Percentiles rank a stretch among this genome's conserved stretches.
Conservation (phyloP, 2,797 vertebrate species). For the Columba guinea region DNA sequence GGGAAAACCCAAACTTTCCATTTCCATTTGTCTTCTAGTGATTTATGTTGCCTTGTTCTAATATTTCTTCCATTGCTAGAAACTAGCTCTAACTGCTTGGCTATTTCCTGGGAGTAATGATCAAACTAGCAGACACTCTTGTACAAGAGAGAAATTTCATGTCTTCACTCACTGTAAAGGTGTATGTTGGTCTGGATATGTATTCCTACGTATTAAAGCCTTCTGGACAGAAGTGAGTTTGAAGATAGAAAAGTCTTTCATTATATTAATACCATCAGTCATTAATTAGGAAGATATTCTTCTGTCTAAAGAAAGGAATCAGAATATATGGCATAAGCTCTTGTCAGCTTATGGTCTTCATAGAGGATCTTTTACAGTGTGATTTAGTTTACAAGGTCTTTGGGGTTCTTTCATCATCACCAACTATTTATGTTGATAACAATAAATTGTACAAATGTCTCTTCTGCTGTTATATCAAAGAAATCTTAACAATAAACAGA, state of each 20-base stretch:
- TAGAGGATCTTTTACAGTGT: neutral
- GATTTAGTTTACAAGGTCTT: neutral
- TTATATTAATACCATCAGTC: neutral
- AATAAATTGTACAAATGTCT: conserved; percentile 23
- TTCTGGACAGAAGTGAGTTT: neutral
- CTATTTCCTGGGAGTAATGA: neutral
- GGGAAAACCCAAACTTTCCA: neutral
- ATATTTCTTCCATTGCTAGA: neutral
- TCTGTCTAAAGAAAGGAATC: neutral
- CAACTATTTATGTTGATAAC: conserved; percentile 30
- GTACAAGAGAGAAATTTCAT: neutral
- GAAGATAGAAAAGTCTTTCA: neutral
- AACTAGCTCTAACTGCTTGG: neutral
- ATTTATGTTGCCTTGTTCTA: neutral
- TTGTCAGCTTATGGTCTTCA: neutral
- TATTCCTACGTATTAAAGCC: neutral
- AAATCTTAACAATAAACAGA: neutral
- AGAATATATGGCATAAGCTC: neutral
- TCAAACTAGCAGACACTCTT: neutral
- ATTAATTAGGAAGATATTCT: conserved; percentile 2
- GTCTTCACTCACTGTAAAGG: neutral
- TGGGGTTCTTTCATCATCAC: neutral
- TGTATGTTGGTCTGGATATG: neutral
- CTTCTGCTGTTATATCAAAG: neutral
- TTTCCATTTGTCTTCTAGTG: neutral